A percentile compares a stretch with the other conserved stretches of the same genome.
Evolutionary conservation across 2,888 invertebrate species (phyloP).

Genomic region (Halictus ligatus): DNA sequence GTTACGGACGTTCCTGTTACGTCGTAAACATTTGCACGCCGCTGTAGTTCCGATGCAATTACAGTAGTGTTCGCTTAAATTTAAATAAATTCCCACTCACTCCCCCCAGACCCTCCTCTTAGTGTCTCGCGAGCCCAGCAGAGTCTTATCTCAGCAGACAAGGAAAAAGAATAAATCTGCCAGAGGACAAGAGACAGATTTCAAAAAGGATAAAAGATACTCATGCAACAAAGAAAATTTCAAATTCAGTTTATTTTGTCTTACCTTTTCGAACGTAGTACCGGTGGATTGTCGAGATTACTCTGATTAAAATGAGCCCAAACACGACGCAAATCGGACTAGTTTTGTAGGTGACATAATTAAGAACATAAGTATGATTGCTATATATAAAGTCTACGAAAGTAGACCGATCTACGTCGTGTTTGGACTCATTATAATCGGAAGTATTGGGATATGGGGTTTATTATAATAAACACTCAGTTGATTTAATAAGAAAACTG

Average conservation of each 20-base stretch:
- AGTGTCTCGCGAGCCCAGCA: background rate
- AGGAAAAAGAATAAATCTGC: background rate
- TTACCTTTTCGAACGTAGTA: background rate
- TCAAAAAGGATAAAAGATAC: too few species aligned
- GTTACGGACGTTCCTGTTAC: conserved; percentile 6
- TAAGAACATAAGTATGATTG: background rate
- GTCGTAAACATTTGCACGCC: background rate
- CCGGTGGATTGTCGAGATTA: background rate
- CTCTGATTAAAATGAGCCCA: background rate
- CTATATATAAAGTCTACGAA: background rate
- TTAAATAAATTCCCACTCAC: background rate
- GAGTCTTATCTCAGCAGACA: background rate
- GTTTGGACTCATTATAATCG: background rate
- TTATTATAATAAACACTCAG: too few species aligned
- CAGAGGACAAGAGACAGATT: too few species aligned
- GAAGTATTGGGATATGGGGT: too few species aligned
- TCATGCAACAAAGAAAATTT: too few species aligned
- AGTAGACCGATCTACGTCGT: background rate
- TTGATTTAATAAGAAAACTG: too few species aligned
- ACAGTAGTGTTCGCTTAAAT: background rate
- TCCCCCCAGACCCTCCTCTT: background rate
- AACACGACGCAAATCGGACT: background rate
- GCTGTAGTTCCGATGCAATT: background rate
- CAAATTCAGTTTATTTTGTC: background rate
- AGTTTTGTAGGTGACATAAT: background rate